Base-by-base conservation (phyloP, 2,888 invertebrate genomes). In the Tenthredo scrophulariae region DNA sequence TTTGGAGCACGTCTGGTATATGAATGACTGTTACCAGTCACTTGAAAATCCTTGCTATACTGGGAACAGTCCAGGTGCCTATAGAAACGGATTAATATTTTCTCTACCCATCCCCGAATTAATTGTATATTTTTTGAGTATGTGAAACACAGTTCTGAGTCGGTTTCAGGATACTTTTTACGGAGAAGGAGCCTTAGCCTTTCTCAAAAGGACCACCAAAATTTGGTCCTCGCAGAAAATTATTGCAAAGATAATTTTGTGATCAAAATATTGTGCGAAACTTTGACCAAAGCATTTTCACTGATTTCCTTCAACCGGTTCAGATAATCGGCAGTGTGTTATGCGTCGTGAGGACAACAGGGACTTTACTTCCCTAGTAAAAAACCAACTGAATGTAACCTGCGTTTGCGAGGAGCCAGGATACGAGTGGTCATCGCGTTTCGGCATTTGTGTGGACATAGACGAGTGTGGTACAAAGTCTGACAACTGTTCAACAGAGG, bases 401-500 rank as follows among this genome's bases (percentile, higher is more conserved):
- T 96, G 96, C 90, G 87, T 93, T 84, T 96, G 96, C 90, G 91
- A 90, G 18, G 89, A 93, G 79, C 83, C 88, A 1, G 95, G 96
- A 0, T 95, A 94, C 91, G 91, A 92, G 87, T 96, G 95, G 95
- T 94, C 94, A 87, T 95, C 96, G 13, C 92, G 94, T 87, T 96
- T 94, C 90, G 95, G 95, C n/a, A 93, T 95, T 87, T 96, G 96
- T 91, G 93, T 96, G 5, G 96, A 96, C 91, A 91, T 94, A 54
- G 95, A 96, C 90, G 96, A 96, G 92, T 96, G 96, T 89, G 88
- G 90, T 10, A 90, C 89, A 26, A 89, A 89, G 26, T 85, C 87
- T 58, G 93, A 95, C 88, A 91, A 92, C 86, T 95, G 95, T 88
- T 91, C 91, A 26, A 89, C 94, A 72, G 89, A 88, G 0, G 86